Evolutionary conservation across 2,797 vertebrate species (phyloP).

Genomic region (Sternotherus odoratus): DNA sequence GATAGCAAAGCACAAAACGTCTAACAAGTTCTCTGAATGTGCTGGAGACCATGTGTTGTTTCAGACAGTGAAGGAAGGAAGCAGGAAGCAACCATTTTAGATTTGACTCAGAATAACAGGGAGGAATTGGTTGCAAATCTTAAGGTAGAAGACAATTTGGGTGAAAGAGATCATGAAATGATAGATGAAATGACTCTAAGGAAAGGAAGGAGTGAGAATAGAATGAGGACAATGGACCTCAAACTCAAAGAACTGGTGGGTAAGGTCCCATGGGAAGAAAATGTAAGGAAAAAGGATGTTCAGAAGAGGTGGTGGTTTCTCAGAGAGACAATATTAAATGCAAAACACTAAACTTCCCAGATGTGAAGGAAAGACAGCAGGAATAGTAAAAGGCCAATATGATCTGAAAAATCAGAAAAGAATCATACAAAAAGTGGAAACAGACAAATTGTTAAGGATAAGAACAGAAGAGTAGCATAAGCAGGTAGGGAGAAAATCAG

Average conservation of each 20-base stretch:
- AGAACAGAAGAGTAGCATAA: too few species aligned
- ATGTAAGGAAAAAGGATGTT: neutral
- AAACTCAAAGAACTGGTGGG: neutral
- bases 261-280: neutral
- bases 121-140: neutral
- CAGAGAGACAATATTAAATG: neutral
- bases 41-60: neutral
- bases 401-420: too few species aligned
- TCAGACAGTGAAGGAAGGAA: neutral
- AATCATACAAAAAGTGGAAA: too few species aligned
- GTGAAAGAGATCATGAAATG: neutral
- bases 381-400: too few species aligned
- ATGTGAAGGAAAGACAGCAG: too few species aligned
- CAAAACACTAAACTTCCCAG: too few species aligned
- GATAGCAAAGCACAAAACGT: neutral
- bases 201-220: neutral
- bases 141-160: neutral
- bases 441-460: too few species aligned
- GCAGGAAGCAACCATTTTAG: neutral
- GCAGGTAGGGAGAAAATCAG: too few species aligned
- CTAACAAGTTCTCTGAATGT: neutral
- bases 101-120: neutral
- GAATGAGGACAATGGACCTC: neutral
- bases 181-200: neutral
- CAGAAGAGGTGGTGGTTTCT: neutral